Conservation (phyloP, 2,888 invertebrate genomes). For the Microplitis manilae region DNA sequence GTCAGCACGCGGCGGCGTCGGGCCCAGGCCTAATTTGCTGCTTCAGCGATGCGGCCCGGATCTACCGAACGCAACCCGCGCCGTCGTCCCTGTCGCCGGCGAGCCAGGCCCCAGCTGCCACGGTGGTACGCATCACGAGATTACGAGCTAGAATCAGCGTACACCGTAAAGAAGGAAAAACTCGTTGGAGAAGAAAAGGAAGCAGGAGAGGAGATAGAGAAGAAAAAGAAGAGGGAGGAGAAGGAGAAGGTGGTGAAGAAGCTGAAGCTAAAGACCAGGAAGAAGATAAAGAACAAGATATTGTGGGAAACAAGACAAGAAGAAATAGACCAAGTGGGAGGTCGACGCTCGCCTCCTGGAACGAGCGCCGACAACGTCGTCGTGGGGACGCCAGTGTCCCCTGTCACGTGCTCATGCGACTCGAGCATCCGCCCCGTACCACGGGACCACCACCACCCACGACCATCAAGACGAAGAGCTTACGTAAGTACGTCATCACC, state of each 20-base stretch:
- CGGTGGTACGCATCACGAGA: slow-evolving; percentile 25
- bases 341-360: slow-evolving; percentile 51
- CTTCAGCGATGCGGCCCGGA: slow-evolving; percentile 70
- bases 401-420: slow-evolving; percentile 65
- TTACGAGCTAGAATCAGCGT: slow-evolving; percentile 11
- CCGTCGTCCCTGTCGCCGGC: slow-evolving; percentile 51
- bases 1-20: slow-evolving; percentile 60
- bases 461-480: slow-evolving; percentile 43
- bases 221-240: slow-evolving; percentile 11
- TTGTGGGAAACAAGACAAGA: slow-evolving; percentile 13
- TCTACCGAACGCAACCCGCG: slow-evolving; percentile 59
- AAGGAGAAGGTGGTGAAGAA: slow-evolving; percentile 9
- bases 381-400: slow-evolving; percentile 63
- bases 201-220: slow-evolving; percentile 16
- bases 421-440: slow-evolving; percentile 58
- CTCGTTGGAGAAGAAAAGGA: slow-evolving; percentile 5
- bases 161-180: slow-evolving; percentile 10
- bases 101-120: slow-evolving; percentile 36
- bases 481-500: slow-evolving; percentile 8
- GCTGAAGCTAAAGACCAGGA: slow-evolving; percentile 14
- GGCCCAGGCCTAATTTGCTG: slow-evolving; percentile 68
- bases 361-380: slow-evolving; percentile 55
- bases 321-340: slow-evolving; percentile 44
- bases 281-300: slow-evolving; percentile 9
- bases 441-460: slow-evolving; percentile 61